These are phyloP conservation scores for Puntigrus tetrazona DNA, from an alignment of 2,113 vertebrate genomes.

Conservation along the genomic window DNA sequence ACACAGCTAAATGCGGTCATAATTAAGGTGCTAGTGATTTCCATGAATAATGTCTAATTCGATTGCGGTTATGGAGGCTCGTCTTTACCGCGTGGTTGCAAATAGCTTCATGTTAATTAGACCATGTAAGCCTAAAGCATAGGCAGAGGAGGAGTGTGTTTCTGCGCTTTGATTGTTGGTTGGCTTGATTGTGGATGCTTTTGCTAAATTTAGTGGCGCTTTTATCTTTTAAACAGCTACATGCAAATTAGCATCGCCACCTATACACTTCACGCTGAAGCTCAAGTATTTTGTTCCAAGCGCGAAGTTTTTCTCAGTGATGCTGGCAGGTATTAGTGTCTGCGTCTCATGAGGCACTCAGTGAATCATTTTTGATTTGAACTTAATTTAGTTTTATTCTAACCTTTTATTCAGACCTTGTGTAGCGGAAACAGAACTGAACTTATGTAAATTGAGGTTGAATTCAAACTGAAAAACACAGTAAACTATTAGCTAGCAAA, in stretches of 20 bases:
- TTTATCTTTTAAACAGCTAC: conserved; percentile 29
- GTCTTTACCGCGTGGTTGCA: conserved; percentile 18
- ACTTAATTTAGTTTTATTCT: background rate
- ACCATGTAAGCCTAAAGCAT: background rate
- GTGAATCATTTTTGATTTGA: too few species aligned
- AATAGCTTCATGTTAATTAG: conserved; percentile 50
- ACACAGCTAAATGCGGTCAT: background rate
- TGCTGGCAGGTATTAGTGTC: background rate
- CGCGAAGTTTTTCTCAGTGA: background rate
- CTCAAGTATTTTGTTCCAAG: background rate
- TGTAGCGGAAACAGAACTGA: background rate
- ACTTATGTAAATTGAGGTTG: background rate
- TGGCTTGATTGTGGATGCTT: conserved; percentile 31
- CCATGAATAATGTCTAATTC: conserved; percentile 24
- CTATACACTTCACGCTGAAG: conserved; percentile 18
- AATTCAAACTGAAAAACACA: background rate
- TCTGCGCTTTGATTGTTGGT: conserved; percentile 31
- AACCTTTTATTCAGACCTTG: background rate
- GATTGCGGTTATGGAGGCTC: background rate
- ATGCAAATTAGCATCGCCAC: conserved; percentile 24
- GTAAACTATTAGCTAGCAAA: background rate
- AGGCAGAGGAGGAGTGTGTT: conserved; percentile 17
- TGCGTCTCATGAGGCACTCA: background rate
- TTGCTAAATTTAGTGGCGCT: conserved; percentile 26
- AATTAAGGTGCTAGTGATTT: conserved; percentile 37